These are phyloP conservation scores for Misgurnus anguillicaudatus DNA, from an alignment of 2,113 vertebrate genomes.

Conservation along the genomic window DNA sequence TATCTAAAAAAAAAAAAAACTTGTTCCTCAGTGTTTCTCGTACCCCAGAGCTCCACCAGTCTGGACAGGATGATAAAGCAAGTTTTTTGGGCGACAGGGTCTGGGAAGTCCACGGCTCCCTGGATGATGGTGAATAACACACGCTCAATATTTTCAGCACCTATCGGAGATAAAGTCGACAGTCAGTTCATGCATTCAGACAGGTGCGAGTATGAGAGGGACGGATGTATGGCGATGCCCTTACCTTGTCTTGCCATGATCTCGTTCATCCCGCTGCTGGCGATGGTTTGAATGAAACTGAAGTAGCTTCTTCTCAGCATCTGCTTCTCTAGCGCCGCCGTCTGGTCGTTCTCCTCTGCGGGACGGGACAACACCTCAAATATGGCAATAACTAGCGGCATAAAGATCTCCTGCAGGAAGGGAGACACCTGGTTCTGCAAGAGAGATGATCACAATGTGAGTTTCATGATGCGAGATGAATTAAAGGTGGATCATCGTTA, in stretches of 20 bases:
- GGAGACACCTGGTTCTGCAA: slow-evolving; percentile 90
- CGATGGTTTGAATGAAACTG: slow-evolving; percentile 90
- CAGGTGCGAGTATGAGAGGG: not conserved
- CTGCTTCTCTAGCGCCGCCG: slow-evolving; percentile 94
- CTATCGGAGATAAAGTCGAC: slow-evolving; percentile 57
- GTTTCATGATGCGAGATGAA: too few relatives aligned
- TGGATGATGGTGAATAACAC: slow-evolving; percentile 95
- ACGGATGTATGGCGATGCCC: not conserved
- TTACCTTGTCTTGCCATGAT: slow-evolving; percentile 95
- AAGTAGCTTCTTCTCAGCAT: slow-evolving; percentile 97
- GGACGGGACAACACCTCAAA: slow-evolving; percentile 91
- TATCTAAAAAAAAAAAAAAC: too few relatives aligned
- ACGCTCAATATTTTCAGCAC: slow-evolving; percentile 89
- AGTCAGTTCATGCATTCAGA: not conserved
- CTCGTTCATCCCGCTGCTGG: slow-evolving; percentile 93
- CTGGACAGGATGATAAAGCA: slow-evolving; percentile 96
- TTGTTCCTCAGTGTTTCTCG: too few relatives aligned
- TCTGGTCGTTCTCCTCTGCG: slow-evolving; percentile 97
- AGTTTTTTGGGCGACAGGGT: slow-evolving; percentile 95
- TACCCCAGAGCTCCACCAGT: slow-evolving; percentile 93
- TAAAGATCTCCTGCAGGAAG: slow-evolving; percentile 97
- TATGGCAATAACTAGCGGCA: slow-evolving; percentile 93
- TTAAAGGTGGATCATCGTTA: not conserved
- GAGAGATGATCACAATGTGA: not conserved
- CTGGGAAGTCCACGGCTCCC: slow-evolving; percentile 95